Percentiles rank a stretch among this genome's conserved stretches.
Evolutionary conservation across 2,797 vertebrate species (phyloP).

Genomic region (Eutrigla gurnardus): DNA sequence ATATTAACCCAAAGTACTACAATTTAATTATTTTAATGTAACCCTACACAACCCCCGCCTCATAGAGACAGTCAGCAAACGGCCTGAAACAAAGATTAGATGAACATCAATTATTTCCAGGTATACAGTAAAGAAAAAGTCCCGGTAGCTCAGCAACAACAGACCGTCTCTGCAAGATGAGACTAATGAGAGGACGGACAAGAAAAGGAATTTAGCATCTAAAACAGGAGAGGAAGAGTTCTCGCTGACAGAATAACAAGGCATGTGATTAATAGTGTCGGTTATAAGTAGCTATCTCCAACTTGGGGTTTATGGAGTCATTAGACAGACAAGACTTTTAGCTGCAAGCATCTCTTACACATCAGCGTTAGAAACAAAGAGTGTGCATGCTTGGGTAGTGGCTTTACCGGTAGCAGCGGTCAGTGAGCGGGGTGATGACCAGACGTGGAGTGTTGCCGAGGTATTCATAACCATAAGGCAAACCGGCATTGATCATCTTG

Average conservation of each 20-base stretch:
- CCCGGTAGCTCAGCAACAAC: constrained; percentile 8
- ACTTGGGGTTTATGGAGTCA: background rate
- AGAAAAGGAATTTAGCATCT: background rate
- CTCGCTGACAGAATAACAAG: background rate
- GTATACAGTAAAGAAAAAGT: background rate
- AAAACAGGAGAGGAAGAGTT: background rate
- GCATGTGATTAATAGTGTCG: background rate
- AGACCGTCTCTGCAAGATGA: background rate
- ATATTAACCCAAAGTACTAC: constrained; percentile 2
- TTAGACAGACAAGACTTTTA: background rate
- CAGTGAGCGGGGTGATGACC: constrained; percentile 94
- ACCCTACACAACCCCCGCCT: background rate
- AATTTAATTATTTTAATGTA: background rate
- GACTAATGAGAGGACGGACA: background rate
- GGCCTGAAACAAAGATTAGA: background rate
- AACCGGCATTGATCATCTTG: constrained; percentile 94
- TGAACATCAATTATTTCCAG: background rate
- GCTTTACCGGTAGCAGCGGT: constrained; percentile 93
- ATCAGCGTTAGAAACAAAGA: background rate
- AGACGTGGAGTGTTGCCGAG: constrained; percentile 91
- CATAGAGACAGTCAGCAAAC: background rate
- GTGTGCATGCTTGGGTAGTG: background rate
- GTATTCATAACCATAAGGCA: constrained; percentile 93
- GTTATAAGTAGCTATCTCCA: background rate
- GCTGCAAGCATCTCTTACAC: background rate